Percentiles rank a stretch among this genome's conserved stretches.
Conservation (phyloP, 64 coral and sea anemone species). For the Trachythela sp. region DNA sequence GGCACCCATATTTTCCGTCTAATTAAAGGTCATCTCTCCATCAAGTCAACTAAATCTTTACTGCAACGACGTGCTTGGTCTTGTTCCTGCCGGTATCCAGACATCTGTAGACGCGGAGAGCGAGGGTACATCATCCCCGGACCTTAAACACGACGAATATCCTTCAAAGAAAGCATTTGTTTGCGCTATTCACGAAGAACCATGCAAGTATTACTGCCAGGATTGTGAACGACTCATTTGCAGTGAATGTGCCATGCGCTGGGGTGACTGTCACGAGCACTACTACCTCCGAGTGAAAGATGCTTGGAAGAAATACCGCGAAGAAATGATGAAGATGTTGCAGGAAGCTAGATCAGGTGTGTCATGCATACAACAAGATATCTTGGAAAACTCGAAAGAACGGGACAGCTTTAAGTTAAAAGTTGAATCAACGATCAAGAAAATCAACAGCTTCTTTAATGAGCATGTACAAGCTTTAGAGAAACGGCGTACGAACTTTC, state of each 20-base stretch:
- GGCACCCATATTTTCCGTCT: no score
- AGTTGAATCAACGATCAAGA: slow-evolving; percentile 3
- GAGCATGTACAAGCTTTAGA: slow-evolving; percentile 14
- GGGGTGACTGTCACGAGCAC: slow-evolving; percentile 12
- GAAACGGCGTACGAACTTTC: not conserved
- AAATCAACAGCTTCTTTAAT: slow-evolving; percentile 10
- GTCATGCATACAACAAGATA: not conserved
- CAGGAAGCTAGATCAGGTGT: not conserved
- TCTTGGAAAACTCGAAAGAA: not conserved
- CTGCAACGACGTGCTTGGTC: not conserved
- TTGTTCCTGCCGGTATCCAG: not conserved
- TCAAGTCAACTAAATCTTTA: not conserved
- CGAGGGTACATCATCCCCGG: not conserved
- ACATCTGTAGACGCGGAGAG: not conserved
- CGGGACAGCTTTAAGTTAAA: not conserved
- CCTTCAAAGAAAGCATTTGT: slow-evolving; percentile 1
- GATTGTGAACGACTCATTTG: slow-evolving; percentile 20
- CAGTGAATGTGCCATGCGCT: slow-evolving; percentile 19
- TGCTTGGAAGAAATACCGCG: slow-evolving; percentile 12
- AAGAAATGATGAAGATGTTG: slow-evolving; percentile 19
- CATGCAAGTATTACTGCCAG: slow-evolving; percentile 8
- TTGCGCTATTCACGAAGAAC: not conserved
- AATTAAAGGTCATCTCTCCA: not conserved
- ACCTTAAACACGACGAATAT: not conserved
- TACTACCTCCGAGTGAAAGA: slow-evolving; percentile 18